These are phyloP conservation scores for Phyllopteryx taeniolatus DNA, from an alignment of 2,113 vertebrate species.

Conservation along the genomic window DNA sequence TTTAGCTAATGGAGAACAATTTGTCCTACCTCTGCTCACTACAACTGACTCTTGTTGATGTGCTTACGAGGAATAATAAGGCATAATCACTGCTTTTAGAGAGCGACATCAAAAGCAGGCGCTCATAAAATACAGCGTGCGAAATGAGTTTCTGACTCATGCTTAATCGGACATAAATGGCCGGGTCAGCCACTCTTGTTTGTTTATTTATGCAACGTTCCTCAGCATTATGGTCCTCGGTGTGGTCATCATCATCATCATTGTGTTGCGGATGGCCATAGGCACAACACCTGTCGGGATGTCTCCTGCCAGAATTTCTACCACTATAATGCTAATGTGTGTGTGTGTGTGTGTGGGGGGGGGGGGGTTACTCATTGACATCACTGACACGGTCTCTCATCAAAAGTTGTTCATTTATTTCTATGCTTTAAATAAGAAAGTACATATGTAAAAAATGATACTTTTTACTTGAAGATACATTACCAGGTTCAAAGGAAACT, in stretches of 20 bases:
- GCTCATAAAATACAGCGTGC: slow-evolving; percentile 39
- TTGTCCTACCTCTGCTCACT: slow-evolving; percentile 21
- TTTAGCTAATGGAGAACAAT: slow-evolving; percentile 13
- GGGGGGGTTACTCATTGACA: neutral
- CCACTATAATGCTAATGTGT: slow-evolving; percentile 61
- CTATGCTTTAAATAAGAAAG: slow-evolving; percentile 71
- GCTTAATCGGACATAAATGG: slow-evolving; percentile 42
- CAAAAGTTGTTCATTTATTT: slow-evolving; percentile 62
- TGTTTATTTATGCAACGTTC: slow-evolving; percentile 16
- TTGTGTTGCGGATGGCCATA: slow-evolving; percentile 35
- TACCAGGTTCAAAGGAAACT: slow-evolving; percentile 47
- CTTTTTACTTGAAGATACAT: slow-evolving; percentile 37
- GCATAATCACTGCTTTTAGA: slow-evolving; percentile 64
- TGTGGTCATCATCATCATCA: slow-evolving; percentile 48
- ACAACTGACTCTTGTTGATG: slow-evolving; percentile 36
- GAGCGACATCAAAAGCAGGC: slow-evolving; percentile 61
- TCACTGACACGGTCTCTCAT: slow-evolving; percentile 17
- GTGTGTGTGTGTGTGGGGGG: slow-evolving; percentile 16
- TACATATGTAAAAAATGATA: slow-evolving; percentile 18
- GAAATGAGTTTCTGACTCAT: slow-evolving; percentile 52
- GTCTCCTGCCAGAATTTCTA: slow-evolving; percentile 15
- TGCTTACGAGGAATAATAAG: slow-evolving; percentile 59
- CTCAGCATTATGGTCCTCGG: slow-evolving; percentile 43
- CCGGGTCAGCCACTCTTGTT: slow-evolving; percentile 41
- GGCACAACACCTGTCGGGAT: slow-evolving; percentile 67